phyloP scores from a whole-genome alignment of 2,113 vertebrate genomes.

The Crotalus tigris region DNA sequence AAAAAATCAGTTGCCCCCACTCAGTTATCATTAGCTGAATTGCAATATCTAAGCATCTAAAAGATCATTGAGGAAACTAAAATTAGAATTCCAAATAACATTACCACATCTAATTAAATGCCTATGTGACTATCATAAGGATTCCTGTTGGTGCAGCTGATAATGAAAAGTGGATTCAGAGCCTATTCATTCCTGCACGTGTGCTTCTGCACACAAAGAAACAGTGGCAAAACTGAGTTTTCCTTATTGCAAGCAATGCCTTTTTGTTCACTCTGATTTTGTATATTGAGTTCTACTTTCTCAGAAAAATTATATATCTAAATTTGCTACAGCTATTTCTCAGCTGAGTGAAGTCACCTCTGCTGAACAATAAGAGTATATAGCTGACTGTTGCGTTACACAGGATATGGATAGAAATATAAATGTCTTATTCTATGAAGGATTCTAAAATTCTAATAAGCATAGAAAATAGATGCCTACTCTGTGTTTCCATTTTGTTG shows the following conservation, averaged over 20 bases:
- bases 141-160: background rate
- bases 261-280: background rate
- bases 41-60: background rate
- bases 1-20: background rate
- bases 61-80: background rate
- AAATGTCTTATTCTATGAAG: background rate
- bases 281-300: background rate
- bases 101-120: background rate
- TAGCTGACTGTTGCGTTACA: background rate
- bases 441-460: background rate
- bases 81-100: background rate
- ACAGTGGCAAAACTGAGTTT: background rate
- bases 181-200: background rate
- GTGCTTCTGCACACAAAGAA: background rate
- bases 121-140: background rate
- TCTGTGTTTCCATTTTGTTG: background rate
- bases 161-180: background rate
- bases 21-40: background rate
- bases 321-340: background rate
- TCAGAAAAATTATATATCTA: background rate
- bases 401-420: background rate
- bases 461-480: background rate
- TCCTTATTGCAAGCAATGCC: background rate
- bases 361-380: background rate
- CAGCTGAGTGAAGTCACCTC: background rate